Evolutionary conservation across 2,888 invertebrate species (phyloP).

Genomic region (Phortica magna): DNA sequence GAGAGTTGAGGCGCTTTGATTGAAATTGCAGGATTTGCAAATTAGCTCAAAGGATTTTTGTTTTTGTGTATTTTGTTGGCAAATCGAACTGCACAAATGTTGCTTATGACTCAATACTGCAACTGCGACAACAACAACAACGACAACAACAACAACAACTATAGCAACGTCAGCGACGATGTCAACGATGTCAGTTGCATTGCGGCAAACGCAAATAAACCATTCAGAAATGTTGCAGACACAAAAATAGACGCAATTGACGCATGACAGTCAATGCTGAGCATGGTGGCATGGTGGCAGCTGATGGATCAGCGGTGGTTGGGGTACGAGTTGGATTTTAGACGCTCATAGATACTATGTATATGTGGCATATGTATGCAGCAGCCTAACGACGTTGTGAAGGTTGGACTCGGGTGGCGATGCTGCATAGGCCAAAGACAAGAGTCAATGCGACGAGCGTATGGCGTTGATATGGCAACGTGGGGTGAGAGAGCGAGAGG

Average conservation of each 20-base stretch:
- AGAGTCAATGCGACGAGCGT: too few relatives aligned
- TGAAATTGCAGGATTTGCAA: background rate
- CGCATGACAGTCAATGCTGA: constrained; percentile 49
- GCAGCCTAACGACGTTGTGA: background rate
- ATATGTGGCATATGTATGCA: background rate
- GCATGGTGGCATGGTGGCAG: background rate
- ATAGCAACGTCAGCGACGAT: background rate
- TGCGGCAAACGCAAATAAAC: constrained; percentile 16
- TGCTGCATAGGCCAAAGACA: background rate
- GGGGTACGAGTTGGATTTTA: background rate
- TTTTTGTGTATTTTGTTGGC: background rate
- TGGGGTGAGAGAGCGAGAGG: too few relatives aligned
- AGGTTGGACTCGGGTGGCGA: background rate
- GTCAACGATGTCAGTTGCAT: constrained; percentile 2
- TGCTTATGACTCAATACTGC: background rate
- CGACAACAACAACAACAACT: background rate
- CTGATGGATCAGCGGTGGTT: background rate
- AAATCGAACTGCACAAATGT: background rate
- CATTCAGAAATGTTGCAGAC: constrained; percentile 37
- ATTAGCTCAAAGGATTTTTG: background rate
- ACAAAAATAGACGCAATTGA: constrained; percentile 63
- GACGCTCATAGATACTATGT: too few relatives aligned
- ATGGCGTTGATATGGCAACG: too few relatives aligned
- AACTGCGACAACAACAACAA: background rate
- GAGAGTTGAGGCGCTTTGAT: background rate